A percentile compares a stretch with the other conserved stretches of the same genome.
Conservation (phyloP, 2,113 vertebrate species). For the Leptobrachium ailaonicum region DNA sequence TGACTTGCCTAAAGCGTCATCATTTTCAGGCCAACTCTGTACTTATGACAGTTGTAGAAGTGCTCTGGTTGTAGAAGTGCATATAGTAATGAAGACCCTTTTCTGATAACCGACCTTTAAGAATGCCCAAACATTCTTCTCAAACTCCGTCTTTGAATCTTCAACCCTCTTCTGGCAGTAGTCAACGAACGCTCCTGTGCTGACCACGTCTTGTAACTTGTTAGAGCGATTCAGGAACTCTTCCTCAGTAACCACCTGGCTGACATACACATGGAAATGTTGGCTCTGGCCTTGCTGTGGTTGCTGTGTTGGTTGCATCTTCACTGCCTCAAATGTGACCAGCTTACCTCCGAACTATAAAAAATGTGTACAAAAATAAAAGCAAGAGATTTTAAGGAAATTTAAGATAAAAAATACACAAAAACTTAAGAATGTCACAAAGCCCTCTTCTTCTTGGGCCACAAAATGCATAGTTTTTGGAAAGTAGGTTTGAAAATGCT, state of each 20-base stretch:
- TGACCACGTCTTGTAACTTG: slow-evolving; percentile 83
- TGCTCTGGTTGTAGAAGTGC: not conserved
- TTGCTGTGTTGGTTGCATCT: slow-evolving; percentile 63
- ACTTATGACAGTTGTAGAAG: no score
- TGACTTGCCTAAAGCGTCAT: no score
- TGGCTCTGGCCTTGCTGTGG: slow-evolving; percentile 65
- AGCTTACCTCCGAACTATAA: slow-evolving; percentile 92
- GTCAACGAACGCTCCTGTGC: slow-evolving; percentile 72
- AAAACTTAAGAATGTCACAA: no score
- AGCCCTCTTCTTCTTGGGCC: no score
- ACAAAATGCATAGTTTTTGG: no score
- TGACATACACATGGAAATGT: slow-evolving; percentile 73
- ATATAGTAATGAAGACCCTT: not conserved
- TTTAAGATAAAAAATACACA: no score
- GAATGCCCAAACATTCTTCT: slow-evolving; percentile 90
- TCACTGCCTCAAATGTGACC: slow-evolving; percentile 80
- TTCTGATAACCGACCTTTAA: slow-evolving; percentile 76
- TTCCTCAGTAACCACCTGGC: slow-evolving; percentile 90
- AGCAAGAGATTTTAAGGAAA: no score
- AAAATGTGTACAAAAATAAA: no score
- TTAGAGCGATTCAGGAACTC: slow-evolving; percentile 81
- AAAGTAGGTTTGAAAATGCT: no score
- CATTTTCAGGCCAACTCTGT: no score
- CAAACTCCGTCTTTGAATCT: slow-evolving; percentile 79
- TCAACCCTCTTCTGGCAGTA: slow-evolving; percentile 89